Percentiles rank a stretch among this genome's conserved stretches.
Conservation (phyloP, 2,888 invertebrate species). For the Amitus sp. region DNA sequence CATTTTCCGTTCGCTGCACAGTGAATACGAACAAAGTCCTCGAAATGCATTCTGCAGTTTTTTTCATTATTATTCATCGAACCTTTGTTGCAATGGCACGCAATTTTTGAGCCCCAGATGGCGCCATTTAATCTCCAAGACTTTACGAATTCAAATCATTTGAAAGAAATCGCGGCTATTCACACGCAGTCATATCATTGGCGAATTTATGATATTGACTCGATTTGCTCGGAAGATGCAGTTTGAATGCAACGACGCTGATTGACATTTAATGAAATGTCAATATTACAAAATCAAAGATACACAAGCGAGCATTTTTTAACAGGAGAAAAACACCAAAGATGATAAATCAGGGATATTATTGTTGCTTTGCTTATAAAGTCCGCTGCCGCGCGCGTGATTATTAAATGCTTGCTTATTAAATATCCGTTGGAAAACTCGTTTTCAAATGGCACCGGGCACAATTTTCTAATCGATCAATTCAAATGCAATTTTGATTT, state of each 20-base stretch:
- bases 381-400: slow-evolving; percentile 2
- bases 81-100: too few species aligned
- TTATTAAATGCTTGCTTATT: slow-evolving; percentile 6
- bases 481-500: background rate
- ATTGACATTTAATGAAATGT: slow-evolving; percentile 35
- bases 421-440: slow-evolving; percentile 11
- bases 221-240: background rate
- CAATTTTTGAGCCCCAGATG: too few species aligned
- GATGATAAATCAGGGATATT: slow-evolving; percentile 5
- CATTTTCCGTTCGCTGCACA: too few species aligned
- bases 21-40: too few species aligned
- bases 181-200: too few species aligned
- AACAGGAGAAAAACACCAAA: background rate
- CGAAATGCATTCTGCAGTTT: too few species aligned
- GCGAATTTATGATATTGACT: background rate
- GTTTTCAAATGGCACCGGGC: slow-evolving; percentile 10
- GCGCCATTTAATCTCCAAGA: too few species aligned
- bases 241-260: background rate
- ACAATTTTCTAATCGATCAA: slow-evolving; percentile 1
- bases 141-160: too few species aligned
- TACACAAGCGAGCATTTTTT: background rate
- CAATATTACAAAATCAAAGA: slow-evolving; percentile 15
- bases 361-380: slow-evolving; percentile 8
- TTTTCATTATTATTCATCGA: too few species aligned
- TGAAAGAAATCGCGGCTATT: too few species aligned